Evolutionary conservation across 2,888 invertebrate species (phyloP).

Genomic region (Corbicula japonica): DNA sequence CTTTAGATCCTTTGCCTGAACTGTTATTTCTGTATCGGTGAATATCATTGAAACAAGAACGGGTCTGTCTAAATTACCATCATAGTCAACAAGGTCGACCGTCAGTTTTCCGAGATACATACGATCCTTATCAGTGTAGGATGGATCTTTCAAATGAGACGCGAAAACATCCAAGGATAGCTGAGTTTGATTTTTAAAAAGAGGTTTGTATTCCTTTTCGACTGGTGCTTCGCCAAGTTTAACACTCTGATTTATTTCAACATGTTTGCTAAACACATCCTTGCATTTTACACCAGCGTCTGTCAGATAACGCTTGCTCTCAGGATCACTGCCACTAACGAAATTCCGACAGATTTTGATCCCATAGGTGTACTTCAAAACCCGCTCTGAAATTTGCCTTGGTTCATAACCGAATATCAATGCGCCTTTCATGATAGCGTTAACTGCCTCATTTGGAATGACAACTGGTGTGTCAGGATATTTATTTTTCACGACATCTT

Average conservation of each 20-base stretch:
- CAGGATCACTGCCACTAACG: not conserved
- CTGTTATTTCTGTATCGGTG: conserved; percentile 8
- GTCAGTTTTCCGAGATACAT: not conserved
- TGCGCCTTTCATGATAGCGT: not conserved
- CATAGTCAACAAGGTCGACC: not conserved
- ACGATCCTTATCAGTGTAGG: not conserved
- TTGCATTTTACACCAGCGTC: not conserved
- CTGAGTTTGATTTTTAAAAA: not conserved
- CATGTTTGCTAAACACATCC: conserved; percentile 5
- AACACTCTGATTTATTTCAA: conserved; percentile 2
- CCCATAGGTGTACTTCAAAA: conserved; percentile 13
- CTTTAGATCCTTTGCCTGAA: not conserved
- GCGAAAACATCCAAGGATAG: not conserved
- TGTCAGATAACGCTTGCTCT: not conserved
- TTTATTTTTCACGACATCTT: conserved; percentile 13
- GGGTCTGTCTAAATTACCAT: not conserved
- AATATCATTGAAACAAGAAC: conserved; percentile 1
- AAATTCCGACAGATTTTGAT: not conserved
- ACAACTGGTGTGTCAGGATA: conserved; percentile 22
- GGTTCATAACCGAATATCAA: conserved; percentile 13
- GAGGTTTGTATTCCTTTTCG: not conserved
- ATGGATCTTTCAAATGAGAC: not conserved
- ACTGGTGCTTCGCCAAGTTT: not conserved
- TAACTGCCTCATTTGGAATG: not conserved
- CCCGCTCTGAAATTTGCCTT: not conserved